phyloP scores from a whole-genome alignment of 1,140 invertebrate species.

The Tetraneura akinire region DNA sequence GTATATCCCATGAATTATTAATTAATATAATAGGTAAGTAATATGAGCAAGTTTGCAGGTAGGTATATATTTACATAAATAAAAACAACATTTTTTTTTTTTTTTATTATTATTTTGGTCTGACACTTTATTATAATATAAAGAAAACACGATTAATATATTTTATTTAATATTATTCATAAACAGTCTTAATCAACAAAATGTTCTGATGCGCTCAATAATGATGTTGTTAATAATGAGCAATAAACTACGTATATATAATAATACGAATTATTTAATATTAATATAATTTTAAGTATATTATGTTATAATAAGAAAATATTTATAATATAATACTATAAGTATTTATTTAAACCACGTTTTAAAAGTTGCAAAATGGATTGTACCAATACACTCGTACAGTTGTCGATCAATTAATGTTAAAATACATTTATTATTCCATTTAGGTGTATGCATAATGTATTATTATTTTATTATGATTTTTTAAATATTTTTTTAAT shows the following conservation, averaged over 20 bases:
- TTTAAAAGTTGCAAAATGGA: constrained; percentile 20
- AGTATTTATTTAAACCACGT: constrained; percentile 20
- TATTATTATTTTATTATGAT: background rate
- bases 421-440: background rate
- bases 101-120: constrained; percentile 37
- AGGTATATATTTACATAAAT: too few relatives aligned
- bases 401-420: background rate
- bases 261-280: constrained; percentile 28
- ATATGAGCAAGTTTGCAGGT: too few relatives aligned
- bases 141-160: constrained; percentile 49
- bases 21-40: too few relatives aligned
- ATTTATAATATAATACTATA: background rate
- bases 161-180: constrained; percentile 29
- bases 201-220: constrained; percentile 45
- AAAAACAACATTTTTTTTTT: too few relatives aligned
- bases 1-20: too few relatives aligned
- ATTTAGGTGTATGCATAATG: background rate
- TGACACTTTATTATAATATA: constrained; percentile 50
- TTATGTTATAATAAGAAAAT: constrained; percentile 18
- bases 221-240: background rate
- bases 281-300: background rate
- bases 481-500: background rate
- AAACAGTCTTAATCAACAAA: constrained; percentile 52
- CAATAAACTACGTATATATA: constrained; percentile 29
- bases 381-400: too few relatives aligned